Evolutionary conservation across 37 sponge, comb jelly and placozoan species (phyloP), one percentile per base, ranked within the genome.

Genomic region (Dysidea cf. avara): DNA sequence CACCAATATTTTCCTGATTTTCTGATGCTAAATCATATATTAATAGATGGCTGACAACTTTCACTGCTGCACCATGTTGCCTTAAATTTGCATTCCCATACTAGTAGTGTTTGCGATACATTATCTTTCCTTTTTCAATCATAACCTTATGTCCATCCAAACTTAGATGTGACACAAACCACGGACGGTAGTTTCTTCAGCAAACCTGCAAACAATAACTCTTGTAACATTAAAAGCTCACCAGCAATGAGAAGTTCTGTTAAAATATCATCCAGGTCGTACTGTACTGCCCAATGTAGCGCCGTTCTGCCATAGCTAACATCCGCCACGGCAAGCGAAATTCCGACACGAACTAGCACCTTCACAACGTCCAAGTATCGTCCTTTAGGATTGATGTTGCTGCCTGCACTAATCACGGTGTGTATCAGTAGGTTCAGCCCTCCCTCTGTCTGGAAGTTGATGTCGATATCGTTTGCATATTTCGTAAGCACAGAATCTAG

Each of bases 211-310:
- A 56, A 6, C 7, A 56, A 7, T 56, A 28, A 7, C 58, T 7
- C 58, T 56, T 56, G 7, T 12, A 7, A 28, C 58, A 6, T 26
- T 56, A 22, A 56, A 7, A 56, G 2, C 78, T 40, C 49, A 83
- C 90, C 90, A 48, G 86, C 73, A 35, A 50, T 39, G 21, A 92
- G 71, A n/a, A 92, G 69, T 37, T 76, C 53, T 1, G 56, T 58
- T 29, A 92, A 68, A 36, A 92, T 71, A 38, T 87, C 88, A 21
- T 79, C 72, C 25, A 43, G 54, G 50, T 81, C 47, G 67, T 81
- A 87, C 47, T 72, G 68, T 22, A 77, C 80, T 9, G 93, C 88
- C 88, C 88, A 92, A 48, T 92, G 93, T 28, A 68, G 69, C 7
- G 88, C 85, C 16, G 93, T 87, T 17, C 93, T 49, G 5, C 93